phyloP scores from a whole-genome alignment of 2,113 vertebrate species.

The Phoxinus phoxinus region DNA sequence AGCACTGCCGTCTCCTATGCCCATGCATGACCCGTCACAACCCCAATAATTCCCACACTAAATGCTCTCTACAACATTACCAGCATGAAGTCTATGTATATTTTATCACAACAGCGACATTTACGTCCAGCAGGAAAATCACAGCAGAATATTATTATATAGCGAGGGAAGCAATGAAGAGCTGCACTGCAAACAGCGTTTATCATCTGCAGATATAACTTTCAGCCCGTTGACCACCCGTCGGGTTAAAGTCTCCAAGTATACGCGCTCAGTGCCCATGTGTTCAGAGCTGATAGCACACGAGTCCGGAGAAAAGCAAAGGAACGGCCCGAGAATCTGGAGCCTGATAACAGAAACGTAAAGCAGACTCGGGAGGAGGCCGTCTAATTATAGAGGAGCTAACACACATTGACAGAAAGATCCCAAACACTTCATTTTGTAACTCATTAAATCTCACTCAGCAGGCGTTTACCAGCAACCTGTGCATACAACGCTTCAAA shows the following conservation, averaged over 20 bases:
- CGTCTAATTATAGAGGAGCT: conserved; percentile 5
- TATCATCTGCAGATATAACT: conserved; percentile 48
- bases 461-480: background rate
- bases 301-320: background rate
- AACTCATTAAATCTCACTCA: background rate
- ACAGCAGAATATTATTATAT: conserved; percentile 6
- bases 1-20: background rate
- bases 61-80: background rate
- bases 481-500: background rate
- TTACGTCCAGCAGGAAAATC: background rate
- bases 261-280: conserved; percentile 23
- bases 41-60: conserved; percentile 23
- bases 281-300: conserved; percentile 57
- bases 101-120: conserved; percentile 13
- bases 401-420: background rate
- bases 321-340: background rate
- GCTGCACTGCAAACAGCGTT: background rate
- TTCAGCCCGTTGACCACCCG: conserved; percentile 37
- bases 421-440: background rate
- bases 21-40: conserved; percentile 13
- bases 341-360: background rate
- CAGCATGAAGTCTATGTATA: conserved; percentile 1
- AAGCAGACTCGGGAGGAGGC: background rate
- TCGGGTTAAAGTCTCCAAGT: conserved; percentile 13
- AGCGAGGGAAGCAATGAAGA: conserved; percentile 5